Percentiles rank a stretch among this genome's conserved stretches.
phyloP scores from a whole-genome alignment of 2,797 vertebrate species.

The Allobates femoralis region DNA sequence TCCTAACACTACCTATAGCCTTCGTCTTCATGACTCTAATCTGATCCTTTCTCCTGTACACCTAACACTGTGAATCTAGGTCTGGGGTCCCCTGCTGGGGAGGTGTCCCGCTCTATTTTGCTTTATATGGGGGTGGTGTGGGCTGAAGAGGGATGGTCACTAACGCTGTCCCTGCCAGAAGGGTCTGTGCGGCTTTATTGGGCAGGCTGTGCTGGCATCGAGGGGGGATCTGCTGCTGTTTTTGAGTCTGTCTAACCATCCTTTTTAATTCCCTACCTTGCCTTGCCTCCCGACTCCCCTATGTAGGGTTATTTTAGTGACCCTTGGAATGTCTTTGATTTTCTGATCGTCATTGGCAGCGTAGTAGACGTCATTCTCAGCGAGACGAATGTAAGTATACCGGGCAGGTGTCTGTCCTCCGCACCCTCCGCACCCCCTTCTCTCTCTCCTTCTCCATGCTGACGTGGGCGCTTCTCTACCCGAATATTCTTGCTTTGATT shows the following conservation, averaged over 20 bases:
- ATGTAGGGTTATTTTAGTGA: conserved; percentile 99
- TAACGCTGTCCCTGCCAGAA: conserved; percentile 45
- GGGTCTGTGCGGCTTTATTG: conserved; percentile 19
- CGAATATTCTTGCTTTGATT: conserved; percentile 69
- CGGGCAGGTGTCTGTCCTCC: conserved; percentile 77
- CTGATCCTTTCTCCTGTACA: not conserved
- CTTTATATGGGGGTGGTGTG: conserved; percentile 17
- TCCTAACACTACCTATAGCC: no score
- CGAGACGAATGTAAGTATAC: conserved; percentile 99
- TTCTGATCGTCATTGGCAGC: conserved; percentile 99
- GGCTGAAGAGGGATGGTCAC: conserved; percentile 1
- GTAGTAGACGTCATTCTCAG: conserved; percentile 99
- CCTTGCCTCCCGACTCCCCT: conserved; percentile 85
- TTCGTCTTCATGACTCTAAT: conserved; percentile 10
- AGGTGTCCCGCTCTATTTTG: not conserved
- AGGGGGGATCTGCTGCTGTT: conserved; percentile 32
- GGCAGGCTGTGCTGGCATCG: conserved; percentile 48
- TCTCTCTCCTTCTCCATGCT: conserved; percentile 60
- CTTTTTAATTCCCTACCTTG: conserved; percentile 85
- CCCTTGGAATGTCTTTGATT: conserved; percentile 99
- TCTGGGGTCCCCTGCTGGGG: conserved; percentile 1
- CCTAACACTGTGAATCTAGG: conserved; percentile 38
- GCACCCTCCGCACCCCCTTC: conserved; percentile 66
- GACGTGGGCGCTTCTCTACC: conserved; percentile 71
- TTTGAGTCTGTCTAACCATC: conserved; percentile 84